Conservation (phyloP, 2,888 invertebrate genomes). For the Thysanoteuthis rhombus region DNA sequence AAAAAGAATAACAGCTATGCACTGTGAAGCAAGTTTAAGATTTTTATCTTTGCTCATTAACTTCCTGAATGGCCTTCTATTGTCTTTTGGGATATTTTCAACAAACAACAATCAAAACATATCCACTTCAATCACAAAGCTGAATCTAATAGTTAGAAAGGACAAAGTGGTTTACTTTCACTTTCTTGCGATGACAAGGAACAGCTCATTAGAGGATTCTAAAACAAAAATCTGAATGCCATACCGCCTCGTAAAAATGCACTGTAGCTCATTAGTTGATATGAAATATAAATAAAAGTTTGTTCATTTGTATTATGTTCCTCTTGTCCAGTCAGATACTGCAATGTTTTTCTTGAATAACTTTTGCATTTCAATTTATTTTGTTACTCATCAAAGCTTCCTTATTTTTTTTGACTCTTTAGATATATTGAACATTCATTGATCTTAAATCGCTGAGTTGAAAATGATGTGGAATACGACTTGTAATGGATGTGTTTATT, state of each 20-base stretch:
- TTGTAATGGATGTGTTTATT: neutral
- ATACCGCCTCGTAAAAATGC: neutral
- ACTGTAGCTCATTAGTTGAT: neutral
- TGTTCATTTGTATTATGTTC: neutral
- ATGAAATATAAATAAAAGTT: conserved; percentile 12
- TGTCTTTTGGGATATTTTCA: neutral
- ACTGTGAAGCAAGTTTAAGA: neutral
- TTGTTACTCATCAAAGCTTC: neutral
- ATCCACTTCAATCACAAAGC: neutral
- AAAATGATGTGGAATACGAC: neutral
- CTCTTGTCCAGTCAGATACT: neutral
- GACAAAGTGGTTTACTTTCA: neutral
- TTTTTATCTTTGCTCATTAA: conserved; percentile 12
- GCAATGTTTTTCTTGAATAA: neutral
- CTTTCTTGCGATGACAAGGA: neutral
- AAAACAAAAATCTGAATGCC: neutral
- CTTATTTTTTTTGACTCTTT: neutral
- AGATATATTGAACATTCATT: neutral
- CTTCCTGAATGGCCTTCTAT: neutral
- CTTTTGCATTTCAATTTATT: neutral
- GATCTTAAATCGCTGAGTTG: neutral
- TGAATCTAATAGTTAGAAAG: neutral
- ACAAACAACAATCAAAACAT: conserved; percentile 1
- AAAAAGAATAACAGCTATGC: neutral
- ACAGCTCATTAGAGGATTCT: neutral